phyloP scores from a whole-genome alignment of 1,140 invertebrate genomes.

The Pectinophora gossypiella region DNA sequence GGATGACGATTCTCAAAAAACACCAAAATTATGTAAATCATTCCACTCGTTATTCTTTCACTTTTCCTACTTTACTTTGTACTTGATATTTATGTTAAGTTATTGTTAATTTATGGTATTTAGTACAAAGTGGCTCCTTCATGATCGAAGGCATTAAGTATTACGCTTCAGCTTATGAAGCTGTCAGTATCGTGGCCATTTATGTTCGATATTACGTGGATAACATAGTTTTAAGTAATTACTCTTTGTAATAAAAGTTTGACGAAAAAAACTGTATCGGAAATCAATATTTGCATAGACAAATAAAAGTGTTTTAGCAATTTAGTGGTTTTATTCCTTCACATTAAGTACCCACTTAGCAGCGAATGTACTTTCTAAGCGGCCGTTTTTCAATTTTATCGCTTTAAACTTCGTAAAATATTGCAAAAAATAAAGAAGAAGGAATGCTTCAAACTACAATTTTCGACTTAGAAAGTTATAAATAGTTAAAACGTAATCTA shows the following conservation, averaged over 20 bases:
- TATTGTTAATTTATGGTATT: slow-evolving; percentile 43
- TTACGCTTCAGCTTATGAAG: slow-evolving; percentile 47
- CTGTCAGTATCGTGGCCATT: slow-evolving; percentile 61
- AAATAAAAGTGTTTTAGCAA: slow-evolving; percentile 72
- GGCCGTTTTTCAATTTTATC: no score
- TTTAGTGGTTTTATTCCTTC: slow-evolving; percentile 18
- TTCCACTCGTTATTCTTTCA: slow-evolving; percentile 67
- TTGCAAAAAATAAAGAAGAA: no score
- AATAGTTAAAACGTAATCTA: no score
- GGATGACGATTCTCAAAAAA: slow-evolving; percentile 42
- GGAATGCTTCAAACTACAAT: no score
- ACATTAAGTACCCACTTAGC: no score
- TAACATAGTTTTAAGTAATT: slow-evolving; percentile 49
- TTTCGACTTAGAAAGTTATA: no score
- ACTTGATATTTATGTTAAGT: slow-evolving; percentile 16
- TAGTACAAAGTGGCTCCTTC: slow-evolving; percentile 65
- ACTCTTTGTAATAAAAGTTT: slow-evolving; percentile 54
- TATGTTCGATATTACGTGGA: slow-evolving; percentile 55
- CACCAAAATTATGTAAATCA: slow-evolving; percentile 27
- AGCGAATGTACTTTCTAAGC: no score
- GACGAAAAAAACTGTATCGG: slow-evolving; percentile 55
- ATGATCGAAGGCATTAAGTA: slow-evolving; percentile 24
- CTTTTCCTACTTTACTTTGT: no score
- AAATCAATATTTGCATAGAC: slow-evolving; percentile 59
- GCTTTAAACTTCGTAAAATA: no score